phyloP scores from a whole-genome alignment of 2,113 vertebrate genomes.

The Corythaixoides concolor region DNA sequence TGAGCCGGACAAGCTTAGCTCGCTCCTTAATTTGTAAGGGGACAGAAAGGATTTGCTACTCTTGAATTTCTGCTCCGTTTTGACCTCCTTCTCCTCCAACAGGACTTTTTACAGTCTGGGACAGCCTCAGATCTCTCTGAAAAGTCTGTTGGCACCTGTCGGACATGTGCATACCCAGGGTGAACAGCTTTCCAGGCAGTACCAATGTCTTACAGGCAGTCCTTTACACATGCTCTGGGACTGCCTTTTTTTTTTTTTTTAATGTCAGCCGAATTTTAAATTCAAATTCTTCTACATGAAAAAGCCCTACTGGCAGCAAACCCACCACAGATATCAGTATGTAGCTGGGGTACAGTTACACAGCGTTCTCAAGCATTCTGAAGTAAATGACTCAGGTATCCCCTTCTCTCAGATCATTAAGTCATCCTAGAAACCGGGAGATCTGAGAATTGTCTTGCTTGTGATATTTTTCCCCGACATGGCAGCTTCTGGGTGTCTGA shows the following conservation, averaged over 20 bases:
- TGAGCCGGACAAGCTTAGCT: background rate
- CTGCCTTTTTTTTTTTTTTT: background rate
- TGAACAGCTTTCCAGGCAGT: background rate
- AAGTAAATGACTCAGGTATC: background rate
- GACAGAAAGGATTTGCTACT: background rate
- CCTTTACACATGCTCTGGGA: background rate
- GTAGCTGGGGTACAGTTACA: background rate
- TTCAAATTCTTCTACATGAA: background rate
- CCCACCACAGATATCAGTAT: background rate
- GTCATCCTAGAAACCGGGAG: background rate
- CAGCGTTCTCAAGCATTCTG: background rate
- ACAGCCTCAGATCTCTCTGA: background rate
- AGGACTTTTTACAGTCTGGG: background rate
- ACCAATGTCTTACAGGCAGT: background rate
- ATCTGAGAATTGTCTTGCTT: background rate
- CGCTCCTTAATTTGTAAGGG: background rate
- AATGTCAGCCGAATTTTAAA: background rate
- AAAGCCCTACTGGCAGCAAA: background rate
- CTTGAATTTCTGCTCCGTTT: constrained; percentile 19
- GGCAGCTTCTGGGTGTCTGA: background rate
- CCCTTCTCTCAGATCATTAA: background rate
- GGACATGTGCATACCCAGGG: background rate
- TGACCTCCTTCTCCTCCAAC: background rate
- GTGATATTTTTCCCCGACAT: background rate
- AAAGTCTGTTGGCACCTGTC: background rate